Evolutionary conservation across 2,797 vertebrate genomes (phyloP).

Genomic region (Leucoraja ocellata): DNA sequence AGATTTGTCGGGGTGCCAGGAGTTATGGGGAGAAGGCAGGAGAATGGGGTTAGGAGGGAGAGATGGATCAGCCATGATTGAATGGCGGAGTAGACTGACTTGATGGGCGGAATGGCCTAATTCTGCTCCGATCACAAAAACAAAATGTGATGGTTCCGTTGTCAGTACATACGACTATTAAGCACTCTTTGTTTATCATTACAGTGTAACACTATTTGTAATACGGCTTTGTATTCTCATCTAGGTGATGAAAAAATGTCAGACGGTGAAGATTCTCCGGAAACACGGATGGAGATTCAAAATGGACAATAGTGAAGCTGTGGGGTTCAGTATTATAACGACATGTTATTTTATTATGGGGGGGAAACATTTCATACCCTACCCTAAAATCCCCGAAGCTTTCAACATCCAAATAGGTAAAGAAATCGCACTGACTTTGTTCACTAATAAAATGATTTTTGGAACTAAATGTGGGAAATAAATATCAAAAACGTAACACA

Average conservation of each 20-base stretch:
- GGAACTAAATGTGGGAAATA: not conserved
- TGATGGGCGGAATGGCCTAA: too few species aligned
- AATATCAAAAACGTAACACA: not conserved
- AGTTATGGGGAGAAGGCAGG: too few species aligned
- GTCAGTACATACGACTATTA: too few species aligned
- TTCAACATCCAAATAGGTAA: not conserved
- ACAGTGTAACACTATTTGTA: not conserved
- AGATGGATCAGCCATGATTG: too few species aligned
- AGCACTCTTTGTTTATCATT: not conserved
- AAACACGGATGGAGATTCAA: slow-evolving; percentile 62
- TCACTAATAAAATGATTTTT: not conserved
- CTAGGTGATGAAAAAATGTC: slow-evolving; percentile 88
- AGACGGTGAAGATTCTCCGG: slow-evolving; percentile 81
- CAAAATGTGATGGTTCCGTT: too few species aligned
- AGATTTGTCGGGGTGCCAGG: too few species aligned
- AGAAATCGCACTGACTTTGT: not conserved
- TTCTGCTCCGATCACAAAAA: too few species aligned
- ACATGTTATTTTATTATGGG: not conserved
- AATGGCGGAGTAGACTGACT: too few species aligned
- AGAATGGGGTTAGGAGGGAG: too few species aligned
- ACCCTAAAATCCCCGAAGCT: not conserved
- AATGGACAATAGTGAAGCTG: slow-evolving; percentile 60
- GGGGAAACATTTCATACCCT: not conserved
- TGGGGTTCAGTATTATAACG: not conserved
- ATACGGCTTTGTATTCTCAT: slow-evolving; percentile 39